phyloP scores from a whole-genome alignment of 2,888 invertebrate genomes.

The Spodoptera exigua region DNA sequence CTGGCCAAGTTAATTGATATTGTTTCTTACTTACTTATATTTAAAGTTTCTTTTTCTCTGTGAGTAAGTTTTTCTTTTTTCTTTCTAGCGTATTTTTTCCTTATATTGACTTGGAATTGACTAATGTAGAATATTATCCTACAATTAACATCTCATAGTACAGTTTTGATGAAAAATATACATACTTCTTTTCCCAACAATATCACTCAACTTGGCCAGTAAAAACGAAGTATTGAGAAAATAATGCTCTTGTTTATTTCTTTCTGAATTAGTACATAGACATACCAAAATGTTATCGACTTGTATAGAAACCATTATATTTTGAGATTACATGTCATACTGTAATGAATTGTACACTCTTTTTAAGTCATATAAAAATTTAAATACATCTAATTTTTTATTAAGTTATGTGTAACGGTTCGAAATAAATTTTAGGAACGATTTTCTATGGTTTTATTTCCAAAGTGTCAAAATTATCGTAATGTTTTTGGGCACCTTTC shows the following conservation, averaged over 20 bases:
- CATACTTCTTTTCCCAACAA: slow-evolving; percentile 1
- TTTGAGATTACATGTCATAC: slow-evolving; percentile 83
- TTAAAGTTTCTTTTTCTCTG: neutral
- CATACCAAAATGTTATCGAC: slow-evolving; percentile 70
- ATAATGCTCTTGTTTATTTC: slow-evolving; percentile 47
- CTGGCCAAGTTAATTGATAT: slow-evolving; percentile 32
- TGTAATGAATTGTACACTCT: slow-evolving; percentile 63
- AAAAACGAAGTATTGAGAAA: slow-evolving; percentile 47
- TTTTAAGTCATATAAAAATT: slow-evolving; percentile 48
- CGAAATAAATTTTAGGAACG: slow-evolving; percentile 80
- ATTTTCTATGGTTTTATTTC: slow-evolving; percentile 53
- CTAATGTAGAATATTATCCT: neutral
- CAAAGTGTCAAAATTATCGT: too few relatives aligned
- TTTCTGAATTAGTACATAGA: slow-evolving; percentile 41
- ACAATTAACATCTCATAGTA: too few relatives aligned
- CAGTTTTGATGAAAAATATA: too few relatives aligned
- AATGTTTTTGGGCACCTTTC: too few relatives aligned
- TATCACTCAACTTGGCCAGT: slow-evolving; percentile 34
- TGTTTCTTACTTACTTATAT: neutral
- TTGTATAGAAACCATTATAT: slow-evolving; percentile 78
- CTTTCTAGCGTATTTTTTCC: neutral
- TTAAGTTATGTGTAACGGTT: slow-evolving; percentile 82
- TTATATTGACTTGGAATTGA: neutral
- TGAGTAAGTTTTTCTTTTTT: neutral
- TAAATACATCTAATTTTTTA: slow-evolving; percentile 64